phyloP scores from a whole-genome alignment of 2,113 vertebrate genomes.

The Bufo bufo region DNA sequence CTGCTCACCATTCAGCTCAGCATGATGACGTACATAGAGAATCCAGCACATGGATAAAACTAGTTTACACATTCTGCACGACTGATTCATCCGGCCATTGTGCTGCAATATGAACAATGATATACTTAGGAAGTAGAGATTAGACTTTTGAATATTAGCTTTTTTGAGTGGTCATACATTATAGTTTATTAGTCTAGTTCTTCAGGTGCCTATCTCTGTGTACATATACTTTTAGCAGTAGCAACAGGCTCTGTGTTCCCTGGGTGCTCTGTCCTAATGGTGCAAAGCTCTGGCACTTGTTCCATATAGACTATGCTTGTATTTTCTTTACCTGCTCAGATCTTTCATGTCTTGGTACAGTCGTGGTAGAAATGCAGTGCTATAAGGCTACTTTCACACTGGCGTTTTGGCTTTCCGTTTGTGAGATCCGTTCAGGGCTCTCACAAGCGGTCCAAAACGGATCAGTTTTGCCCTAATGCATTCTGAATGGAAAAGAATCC shows the following conservation, averaged over 20 bases:
- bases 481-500: no score
- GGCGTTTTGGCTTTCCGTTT: no score
- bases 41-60: background rate
- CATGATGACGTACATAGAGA: background rate
- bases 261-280: background rate
- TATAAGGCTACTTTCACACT: background rate
- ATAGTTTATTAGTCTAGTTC: background rate
- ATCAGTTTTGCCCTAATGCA: no score
- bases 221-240: background rate
- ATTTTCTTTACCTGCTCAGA: background rate
- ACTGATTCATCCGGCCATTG: background rate
- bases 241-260: background rate
- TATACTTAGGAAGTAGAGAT: background rate
- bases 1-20: background rate
- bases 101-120: background rate
- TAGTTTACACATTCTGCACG: background rate
- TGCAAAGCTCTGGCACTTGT: background rate
- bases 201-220: background rate
- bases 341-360: background rate
- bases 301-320: background rate
- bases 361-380: constrained; percentile 4
- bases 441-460: no score
- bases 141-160: background rate
- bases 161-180: background rate
- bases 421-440: no score